phyloP scores from a whole-genome alignment of 2,113 vertebrate species.

The Probosciger aterrimus region DNA sequence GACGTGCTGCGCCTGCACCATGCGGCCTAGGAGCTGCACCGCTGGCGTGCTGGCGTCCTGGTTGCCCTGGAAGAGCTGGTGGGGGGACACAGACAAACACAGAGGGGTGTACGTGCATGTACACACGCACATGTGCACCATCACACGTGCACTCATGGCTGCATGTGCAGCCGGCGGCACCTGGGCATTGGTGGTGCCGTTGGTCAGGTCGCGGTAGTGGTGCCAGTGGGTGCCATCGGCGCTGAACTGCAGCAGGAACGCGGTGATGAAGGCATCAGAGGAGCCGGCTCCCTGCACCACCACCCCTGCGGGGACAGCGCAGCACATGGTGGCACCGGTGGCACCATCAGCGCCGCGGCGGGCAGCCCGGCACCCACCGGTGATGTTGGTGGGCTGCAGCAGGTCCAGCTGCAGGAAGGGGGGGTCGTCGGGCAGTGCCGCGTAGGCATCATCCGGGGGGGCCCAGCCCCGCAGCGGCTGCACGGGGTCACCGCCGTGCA shows the following conservation, averaged over 20 bases:
- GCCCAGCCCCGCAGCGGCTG: conserved; percentile 76
- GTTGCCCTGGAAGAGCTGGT: conserved; percentile 77
- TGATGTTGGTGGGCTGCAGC: conserved; percentile 77
- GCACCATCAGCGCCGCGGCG: no score
- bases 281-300: conserved; percentile 74
- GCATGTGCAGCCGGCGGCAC: conserved; percentile 37
- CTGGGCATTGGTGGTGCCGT: conserved; percentile 65
- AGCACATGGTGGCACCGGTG: no score
- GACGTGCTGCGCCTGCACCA: conserved; percentile 77
- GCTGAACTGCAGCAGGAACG: conserved; percentile 86
- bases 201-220: conserved; percentile 69
- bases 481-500: conserved; percentile 23
- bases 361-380: conserved; percentile 62
- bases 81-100: not conserved
- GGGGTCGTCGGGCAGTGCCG: conserved; percentile 45
- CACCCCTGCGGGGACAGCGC: conserved; percentile 69
- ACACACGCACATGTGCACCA: not conserved
- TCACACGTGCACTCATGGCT: not conserved
- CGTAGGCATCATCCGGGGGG: conserved; percentile 66
- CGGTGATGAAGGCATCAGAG: conserved; percentile 70
- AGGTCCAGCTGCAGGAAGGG: conserved; percentile 78
- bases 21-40: conserved; percentile 66
- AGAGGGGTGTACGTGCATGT: not conserved
- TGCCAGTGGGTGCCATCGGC: conserved; percentile 75
- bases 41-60: conserved; percentile 59